A percentile compares a stretch with the other conserved stretches of the same genome.
Conservation (phyloP, 2,797 vertebrate genomes). For the Lerista edwardsae region DNA sequence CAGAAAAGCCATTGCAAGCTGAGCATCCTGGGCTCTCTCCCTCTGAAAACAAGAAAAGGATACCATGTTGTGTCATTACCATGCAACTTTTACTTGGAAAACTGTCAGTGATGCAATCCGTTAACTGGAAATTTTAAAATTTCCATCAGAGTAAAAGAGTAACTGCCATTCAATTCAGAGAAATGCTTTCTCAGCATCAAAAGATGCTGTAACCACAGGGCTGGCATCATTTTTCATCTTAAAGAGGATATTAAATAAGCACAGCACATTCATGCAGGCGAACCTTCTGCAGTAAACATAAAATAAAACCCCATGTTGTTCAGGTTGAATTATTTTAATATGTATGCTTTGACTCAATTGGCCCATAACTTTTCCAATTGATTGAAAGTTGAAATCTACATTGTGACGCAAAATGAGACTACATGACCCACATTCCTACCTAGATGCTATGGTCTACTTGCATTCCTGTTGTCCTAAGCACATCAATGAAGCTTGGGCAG, state of each 20-base stretch:
- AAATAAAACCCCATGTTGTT: conserved; percentile 74
- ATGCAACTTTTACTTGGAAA: conserved; percentile 45
- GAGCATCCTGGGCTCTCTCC: conserved; percentile 47
- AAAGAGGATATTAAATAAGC: conserved; percentile 79
- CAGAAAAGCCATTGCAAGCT: conserved; percentile 44
- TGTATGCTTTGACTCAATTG: conserved; percentile 73
- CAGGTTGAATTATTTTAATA: conserved; percentile 77
- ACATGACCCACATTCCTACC: conserved; percentile 26
- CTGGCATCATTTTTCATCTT: conserved; percentile 76
- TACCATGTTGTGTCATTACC: conserved; percentile 44
- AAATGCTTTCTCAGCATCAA: conserved; percentile 73
- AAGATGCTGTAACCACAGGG: conserved; percentile 72
- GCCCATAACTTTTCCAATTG: conserved; percentile 71
- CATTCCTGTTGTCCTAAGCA: conserved; percentile 35
- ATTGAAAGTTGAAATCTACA: conserved; percentile 68
- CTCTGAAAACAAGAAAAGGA: conserved; percentile 45
- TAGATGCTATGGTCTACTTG: conserved; percentile 25
- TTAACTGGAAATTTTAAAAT: conserved; percentile 67
- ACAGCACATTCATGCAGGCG: conserved; percentile 72
- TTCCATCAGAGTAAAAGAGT: conserved; percentile 67
- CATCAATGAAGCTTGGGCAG: not conserved
- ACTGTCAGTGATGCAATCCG: conserved; percentile 56
- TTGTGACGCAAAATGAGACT: conserved; percentile 63
- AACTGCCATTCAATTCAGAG: conserved; percentile 70
- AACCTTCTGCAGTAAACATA: conserved; percentile 69